phyloP scores from a whole-genome alignment of 2,888 invertebrate genomes.

The Neoitamus cyanurus region DNA sequence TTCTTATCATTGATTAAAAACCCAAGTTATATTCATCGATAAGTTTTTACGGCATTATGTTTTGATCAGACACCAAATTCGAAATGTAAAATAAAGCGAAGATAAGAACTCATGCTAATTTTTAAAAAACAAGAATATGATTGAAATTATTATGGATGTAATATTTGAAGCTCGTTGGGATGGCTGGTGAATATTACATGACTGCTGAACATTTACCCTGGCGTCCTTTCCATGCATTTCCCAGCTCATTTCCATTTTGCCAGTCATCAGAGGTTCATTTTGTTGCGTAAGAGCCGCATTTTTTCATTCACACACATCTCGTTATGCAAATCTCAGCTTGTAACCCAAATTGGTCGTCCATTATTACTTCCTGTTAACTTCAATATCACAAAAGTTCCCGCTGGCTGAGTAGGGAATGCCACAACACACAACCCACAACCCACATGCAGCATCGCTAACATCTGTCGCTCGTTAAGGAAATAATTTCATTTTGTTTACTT shows the following conservation, averaged over 20 bases:
- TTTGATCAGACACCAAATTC: too few species aligned
- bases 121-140: too few species aligned
- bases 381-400: background rate
- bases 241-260: background rate
- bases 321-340: background rate
- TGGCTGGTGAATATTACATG: background rate
- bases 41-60: too few species aligned
- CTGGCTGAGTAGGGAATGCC: background rate
- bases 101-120: too few species aligned
- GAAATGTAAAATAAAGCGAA: too few species aligned
- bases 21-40: too few species aligned
- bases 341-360: background rate
- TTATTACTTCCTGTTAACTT: slow-evolving; percentile 8
- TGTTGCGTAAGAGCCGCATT: background rate
- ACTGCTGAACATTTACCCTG: background rate
- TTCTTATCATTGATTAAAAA: too few species aligned
- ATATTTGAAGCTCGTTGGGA: too few species aligned
- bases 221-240: background rate
- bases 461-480: slow-evolving; percentile 25
- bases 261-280: background rate
- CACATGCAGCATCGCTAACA: background rate
- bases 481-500: slow-evolving; percentile 3
- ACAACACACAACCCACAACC: background rate
- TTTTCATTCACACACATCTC: background rate
- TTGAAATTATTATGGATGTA: too few species aligned